phyloP scores from a whole-genome alignment of 2,888 invertebrate species.

The Zygothrica quintamaculata region DNA sequence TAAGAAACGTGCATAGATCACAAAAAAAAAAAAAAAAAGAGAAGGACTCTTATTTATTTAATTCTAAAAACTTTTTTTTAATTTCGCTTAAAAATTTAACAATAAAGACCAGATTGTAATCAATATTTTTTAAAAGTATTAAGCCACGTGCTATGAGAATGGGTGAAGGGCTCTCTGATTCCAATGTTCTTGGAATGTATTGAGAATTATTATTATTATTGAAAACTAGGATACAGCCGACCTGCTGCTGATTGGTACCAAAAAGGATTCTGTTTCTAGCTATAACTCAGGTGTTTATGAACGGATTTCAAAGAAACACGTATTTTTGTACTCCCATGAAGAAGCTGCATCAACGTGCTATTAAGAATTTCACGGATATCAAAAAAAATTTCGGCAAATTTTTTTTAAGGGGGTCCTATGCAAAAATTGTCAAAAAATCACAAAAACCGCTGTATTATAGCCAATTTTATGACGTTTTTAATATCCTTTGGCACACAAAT shows the following conservation, averaged over 20 bases:
- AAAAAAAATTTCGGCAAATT: background rate
- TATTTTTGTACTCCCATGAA: background rate
- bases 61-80: constrained; percentile 40
- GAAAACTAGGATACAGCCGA: too few species aligned
- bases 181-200: too few species aligned
- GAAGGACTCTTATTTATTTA: constrained; percentile 64
- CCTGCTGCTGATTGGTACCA: too few species aligned
- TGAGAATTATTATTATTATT: too few species aligned
- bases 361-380: background rate
- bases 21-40: constrained; percentile 31
- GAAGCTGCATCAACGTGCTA: background rate
- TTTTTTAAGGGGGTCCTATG: constrained; percentile 1
- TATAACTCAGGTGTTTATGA: too few species aligned
- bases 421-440: background rate
- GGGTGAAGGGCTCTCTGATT: too few species aligned
- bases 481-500: constrained; percentile 13
- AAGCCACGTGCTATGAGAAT: too few species aligned
- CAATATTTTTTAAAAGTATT: background rate
- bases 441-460: constrained; percentile 1
- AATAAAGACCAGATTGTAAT: constrained; percentile 60
- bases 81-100: constrained; percentile 35
- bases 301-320: too few species aligned
- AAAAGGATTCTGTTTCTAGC: too few species aligned
- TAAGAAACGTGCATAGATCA: constrained; percentile 53
- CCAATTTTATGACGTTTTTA: background rate